Conservation (phyloP, 1,140 invertebrate genomes). For the Bombus waltoni region DNA sequence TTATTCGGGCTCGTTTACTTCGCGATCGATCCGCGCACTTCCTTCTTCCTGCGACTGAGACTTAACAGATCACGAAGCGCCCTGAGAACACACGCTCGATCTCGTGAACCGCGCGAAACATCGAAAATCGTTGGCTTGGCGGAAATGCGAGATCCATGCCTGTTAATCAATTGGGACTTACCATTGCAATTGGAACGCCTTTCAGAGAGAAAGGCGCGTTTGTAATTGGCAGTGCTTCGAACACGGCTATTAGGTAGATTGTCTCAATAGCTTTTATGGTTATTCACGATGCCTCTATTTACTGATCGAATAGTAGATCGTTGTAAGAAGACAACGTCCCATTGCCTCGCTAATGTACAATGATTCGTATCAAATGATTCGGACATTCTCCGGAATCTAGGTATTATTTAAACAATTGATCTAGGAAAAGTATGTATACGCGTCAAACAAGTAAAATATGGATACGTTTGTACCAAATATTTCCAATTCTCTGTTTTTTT, state of each 20-base stretch:
- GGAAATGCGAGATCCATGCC: not conserved
- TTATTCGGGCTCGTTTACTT: slow-evolving; percentile 19
- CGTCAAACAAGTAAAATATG: too few species aligned
- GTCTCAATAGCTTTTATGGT: not conserved
- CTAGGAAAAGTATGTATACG: too few species aligned
- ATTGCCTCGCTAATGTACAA: too few species aligned
- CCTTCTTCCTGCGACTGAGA: slow-evolving; percentile 49
- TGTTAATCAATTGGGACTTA: not conserved
- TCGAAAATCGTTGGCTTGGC: slow-evolving; percentile 4
- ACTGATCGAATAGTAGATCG: not conserved
- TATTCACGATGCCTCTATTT: not conserved
- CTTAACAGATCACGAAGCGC: not conserved
- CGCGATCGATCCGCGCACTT: slow-evolving; percentile 54
- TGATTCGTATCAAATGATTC: too few species aligned
- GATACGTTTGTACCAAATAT: too few species aligned
- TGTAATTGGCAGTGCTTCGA: not conserved
- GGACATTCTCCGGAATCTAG: too few species aligned
- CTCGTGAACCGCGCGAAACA: not conserved
- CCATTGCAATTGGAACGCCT: not conserved
- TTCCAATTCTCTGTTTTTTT: too few species aligned
- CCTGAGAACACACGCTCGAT: slow-evolving; percentile 40
- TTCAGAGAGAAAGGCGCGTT: not conserved
- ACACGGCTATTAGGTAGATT: not conserved
- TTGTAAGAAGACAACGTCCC: not conserved
- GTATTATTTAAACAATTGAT: too few species aligned